Evolutionary conservation across 1,140 invertebrate species (phyloP).

Genomic region (Saccostrea glomerata): DNA sequence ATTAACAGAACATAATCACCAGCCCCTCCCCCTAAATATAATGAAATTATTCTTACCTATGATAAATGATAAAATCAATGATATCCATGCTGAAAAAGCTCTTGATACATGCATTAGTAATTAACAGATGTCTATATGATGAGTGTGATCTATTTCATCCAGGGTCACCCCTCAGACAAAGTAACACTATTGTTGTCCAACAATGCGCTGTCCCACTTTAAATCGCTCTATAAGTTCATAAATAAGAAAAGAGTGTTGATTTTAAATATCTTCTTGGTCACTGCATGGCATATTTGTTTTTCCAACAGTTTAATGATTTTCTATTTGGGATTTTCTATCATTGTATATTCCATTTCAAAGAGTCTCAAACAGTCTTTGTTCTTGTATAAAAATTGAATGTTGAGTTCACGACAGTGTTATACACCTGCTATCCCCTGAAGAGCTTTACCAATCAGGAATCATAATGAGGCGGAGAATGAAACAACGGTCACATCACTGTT

Average conservation of each 20-base stretch:
- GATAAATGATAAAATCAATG: background rate
- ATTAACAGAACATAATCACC: background rate
- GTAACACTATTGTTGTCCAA: background rate
- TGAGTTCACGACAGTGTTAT: too few species aligned
- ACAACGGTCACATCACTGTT: too few species aligned
- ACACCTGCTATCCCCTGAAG: too few species aligned
- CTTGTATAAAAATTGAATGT: too few species aligned
- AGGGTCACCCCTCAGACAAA: background rate
- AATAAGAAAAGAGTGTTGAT: background rate
- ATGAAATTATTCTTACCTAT: background rate
- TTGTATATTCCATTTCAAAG: background rate
- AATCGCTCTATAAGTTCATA: background rate
- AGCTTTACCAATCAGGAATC: too few species aligned
- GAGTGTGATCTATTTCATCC: background rate
- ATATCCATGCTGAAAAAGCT: background rate
- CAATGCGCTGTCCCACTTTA: background rate
- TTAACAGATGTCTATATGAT: too few species aligned
- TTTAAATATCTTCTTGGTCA: constrained; percentile 3
- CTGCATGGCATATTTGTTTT: constrained; percentile 2
- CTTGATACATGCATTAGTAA: background rate
- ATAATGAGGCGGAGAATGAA: too few species aligned
- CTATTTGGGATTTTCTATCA: background rate
- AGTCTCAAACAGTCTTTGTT: too few species aligned
- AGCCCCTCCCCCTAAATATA: background rate
- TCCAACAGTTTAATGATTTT: background rate